Base-by-base conservation (phyloP, 2,113 vertebrate species). In the Verasper variegatus region DNA sequence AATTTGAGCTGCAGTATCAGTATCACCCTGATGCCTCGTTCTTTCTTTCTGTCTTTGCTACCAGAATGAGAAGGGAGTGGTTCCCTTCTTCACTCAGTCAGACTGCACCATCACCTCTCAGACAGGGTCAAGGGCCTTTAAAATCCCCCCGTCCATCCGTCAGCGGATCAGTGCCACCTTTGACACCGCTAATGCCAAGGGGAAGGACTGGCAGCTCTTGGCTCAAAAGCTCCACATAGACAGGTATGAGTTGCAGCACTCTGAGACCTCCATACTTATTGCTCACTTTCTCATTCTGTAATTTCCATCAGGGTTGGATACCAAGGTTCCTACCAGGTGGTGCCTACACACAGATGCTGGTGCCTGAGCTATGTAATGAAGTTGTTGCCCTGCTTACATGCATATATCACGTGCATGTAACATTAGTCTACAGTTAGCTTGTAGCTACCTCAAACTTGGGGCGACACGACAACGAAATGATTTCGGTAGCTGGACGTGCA, bases 151-250 rank as follows among this genome's bases (percentile, higher is more conserved):
- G 85, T 99, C 98, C 26, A 99, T 99, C 87, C 93, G 97, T 72
- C 96, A 99, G 81, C 93, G 97, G 64, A 99, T 99, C 94, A 99
- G 97, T 79, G 96, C 97, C 60, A 99, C 98, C 1, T 99, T 99
- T 56, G 98, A 99, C 88, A 94, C 95, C 0, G 95, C 97, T 74
- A 95, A 95, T 2, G 93, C 97, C 94, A 98, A 97, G 93, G 98
- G 98, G 94, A 99, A 99, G 89, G 98, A 99, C 95, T 99, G 98
- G 98, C 97, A 97, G 95, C 95, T 99, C 92, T 88, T 99, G 92
- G 98, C 98, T 70, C 96, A 97, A 79, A 99, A 99, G 81, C 97
- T 95, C 89, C 95, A 96, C 93, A 96, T 98, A 88, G 96, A 95
- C 94, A 98, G 98, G 98, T 99, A 60, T 57, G 93, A 95, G 0